phyloP scores from a whole-genome alignment of 1,140 invertebrate genomes.

The Plutomurus gul region DNA sequence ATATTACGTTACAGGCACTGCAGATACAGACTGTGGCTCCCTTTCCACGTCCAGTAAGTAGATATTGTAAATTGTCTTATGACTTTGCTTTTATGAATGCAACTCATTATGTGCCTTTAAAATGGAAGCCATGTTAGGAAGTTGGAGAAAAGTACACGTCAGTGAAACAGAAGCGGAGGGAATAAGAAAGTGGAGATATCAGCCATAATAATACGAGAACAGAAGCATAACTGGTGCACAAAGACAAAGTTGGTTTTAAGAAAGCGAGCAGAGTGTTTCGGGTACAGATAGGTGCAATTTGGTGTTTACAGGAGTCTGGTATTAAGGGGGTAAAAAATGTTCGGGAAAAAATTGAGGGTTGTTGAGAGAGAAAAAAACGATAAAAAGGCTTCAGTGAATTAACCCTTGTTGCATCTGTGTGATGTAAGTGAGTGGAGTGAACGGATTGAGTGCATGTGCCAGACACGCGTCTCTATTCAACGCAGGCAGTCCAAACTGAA shows the following conservation, averaged over 20 bases:
- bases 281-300: conserved; percentile 48
- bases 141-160: neutral
- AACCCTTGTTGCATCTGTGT: conserved; percentile 52
- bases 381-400: conserved; percentile 52
- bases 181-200: neutral
- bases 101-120: neutral
- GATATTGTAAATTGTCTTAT: neutral
- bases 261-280: neutral
- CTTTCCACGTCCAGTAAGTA: neutral
- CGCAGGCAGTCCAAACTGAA: neutral
- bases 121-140: conserved; percentile 28
- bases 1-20: neutral
- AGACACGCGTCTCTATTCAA: conserved; percentile 52
- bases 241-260: neutral
- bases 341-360: conserved; percentile 41
- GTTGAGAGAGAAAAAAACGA: conserved; percentile 38
- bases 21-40: too few species aligned
- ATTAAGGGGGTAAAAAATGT: conserved; percentile 39
- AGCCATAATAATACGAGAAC: neutral
- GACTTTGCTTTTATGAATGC: neutral
- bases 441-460: conserved; percentile 52
- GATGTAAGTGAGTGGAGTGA: conserved; percentile 35
- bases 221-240: neutral
- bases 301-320: conserved; percentile 51
- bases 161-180: conserved; percentile 12